Conservation (phyloP, 2,113 vertebrate genomes). For the Alligator sinensis region DNA sequence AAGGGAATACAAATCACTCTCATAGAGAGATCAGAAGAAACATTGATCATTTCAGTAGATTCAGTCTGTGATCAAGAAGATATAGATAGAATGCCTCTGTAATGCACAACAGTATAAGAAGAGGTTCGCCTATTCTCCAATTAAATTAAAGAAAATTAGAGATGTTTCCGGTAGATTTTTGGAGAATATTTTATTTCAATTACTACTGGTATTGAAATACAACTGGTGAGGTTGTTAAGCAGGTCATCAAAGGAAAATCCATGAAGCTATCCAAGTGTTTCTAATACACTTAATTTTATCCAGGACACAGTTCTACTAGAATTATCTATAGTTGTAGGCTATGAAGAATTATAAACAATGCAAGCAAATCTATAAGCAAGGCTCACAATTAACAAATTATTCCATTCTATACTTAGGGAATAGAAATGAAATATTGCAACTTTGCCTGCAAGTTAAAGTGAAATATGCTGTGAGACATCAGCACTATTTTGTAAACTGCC, state of each 20-base stretch:
- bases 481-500: background rate
- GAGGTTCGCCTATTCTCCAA: background rate
- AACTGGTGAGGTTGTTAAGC: background rate
- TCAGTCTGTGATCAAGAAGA: constrained; percentile 10
- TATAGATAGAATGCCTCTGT: background rate
- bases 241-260: background rate
- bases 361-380: background rate
- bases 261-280: background rate
- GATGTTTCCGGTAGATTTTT: background rate
- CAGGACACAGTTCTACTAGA: background rate
- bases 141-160: background rate
- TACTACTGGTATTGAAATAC: too few species aligned
- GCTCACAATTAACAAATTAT: background rate
- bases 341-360: background rate
- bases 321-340: background rate
- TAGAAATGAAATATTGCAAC: background rate
- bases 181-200: background rate
- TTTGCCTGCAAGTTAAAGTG: background rate
- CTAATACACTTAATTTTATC: background rate
- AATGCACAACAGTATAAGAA: background rate
- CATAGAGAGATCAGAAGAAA: constrained; percentile 35
- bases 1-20: constrained; percentile 41
- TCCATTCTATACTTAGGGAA: background rate
- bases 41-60: constrained; percentile 45
- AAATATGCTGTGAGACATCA: background rate